Evolutionary conservation across 2,113 vertebrate species (phyloP), one percentile per base, ranked within the genome.

Genomic region (Vidua chalybeata): DNA sequence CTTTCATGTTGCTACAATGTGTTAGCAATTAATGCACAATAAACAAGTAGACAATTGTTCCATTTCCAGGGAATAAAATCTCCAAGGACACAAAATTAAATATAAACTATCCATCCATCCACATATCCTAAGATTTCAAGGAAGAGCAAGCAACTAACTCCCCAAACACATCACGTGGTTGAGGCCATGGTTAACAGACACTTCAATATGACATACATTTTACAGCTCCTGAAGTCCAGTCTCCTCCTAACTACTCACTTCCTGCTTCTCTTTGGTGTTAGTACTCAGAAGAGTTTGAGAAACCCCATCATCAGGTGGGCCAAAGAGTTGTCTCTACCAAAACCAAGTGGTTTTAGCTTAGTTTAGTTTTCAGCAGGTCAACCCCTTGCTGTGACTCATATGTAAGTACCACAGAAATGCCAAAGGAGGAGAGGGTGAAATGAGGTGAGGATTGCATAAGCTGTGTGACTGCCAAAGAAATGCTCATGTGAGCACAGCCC

Each of bases 371-470:
- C 14, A 15, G 72, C 89, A 62, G 79, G 79, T 83, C 83, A 88
- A 51, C 5, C 66, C 62, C 59, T 88, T 63, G 75, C 80, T 49
- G 55, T 97, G 95, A 96, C 67, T 93, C 95, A 93, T 6, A 52
- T 58, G 51, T 66, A 90, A 91, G 92, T 76, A 94, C 85, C 92
- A 97, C 46, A 46, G 1, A 79, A 63, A 90, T 88, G 86, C 93
- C 95, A 92, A 20, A 96, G 73, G 52, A 96, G 69, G 73, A 94
- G 76, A 84, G 93, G 96, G 96, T 97, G 91, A 97, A 88, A 71
- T 37, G 95, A 97, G 96, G 96, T 94, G 84, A 97, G 56, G 69
- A 96, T 95, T 97, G 94, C 94, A 92, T 96, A 94, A 97, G 33
- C 91, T 81, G 35, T 30, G 66, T 14, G 83, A 75, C 61, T 96